These are phyloP conservation scores for Callinectes sapidus DNA, from an alignment of 2,888 invertebrate genomes.

Conservation along the genomic window DNA sequence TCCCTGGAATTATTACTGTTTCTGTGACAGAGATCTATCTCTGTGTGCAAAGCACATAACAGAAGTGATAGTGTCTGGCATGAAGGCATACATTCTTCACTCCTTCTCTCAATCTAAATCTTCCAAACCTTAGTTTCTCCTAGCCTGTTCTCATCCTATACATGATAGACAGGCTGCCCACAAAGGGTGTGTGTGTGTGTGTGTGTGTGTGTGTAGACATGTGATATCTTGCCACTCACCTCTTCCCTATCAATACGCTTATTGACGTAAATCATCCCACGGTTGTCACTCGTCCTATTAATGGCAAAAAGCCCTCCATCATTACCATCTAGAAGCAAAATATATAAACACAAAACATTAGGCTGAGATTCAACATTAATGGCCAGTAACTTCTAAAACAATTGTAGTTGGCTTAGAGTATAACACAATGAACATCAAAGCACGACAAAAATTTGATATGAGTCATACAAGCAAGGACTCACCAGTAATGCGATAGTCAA, in stretches of 20 bases:
- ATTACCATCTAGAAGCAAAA: slow-evolving; percentile 80
- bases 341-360: too few species aligned
- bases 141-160: too few species aligned
- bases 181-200: not conserved
- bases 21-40: too few species aligned
- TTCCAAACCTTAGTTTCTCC: too few species aligned
- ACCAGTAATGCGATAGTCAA: slow-evolving; percentile 85
- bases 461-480: slow-evolving; percentile 71
- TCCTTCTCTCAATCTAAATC: too few species aligned
- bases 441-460: not conserved
- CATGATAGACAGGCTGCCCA: too few species aligned
- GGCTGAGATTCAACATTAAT: not conserved
- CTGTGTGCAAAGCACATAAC: too few species aligned
- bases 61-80: too few species aligned
- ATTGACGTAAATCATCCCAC: slow-evolving; percentile 81
- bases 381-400: not conserved
- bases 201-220: slow-evolving; percentile 74
- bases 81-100: too few species aligned
- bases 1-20: too few species aligned
- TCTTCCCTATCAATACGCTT: slow-evolving; percentile 83
- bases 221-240: slow-evolving; percentile 77
- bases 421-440: not conserved
- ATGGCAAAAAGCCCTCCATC: slow-evolving; percentile 82
- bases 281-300: slow-evolving; percentile 81
- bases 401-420: not conserved